Evolutionary conservation across 1,140 invertebrate species (phyloP), one percentile per base, ranked within the genome.

Genomic region (Danaus melanippus): DNA sequence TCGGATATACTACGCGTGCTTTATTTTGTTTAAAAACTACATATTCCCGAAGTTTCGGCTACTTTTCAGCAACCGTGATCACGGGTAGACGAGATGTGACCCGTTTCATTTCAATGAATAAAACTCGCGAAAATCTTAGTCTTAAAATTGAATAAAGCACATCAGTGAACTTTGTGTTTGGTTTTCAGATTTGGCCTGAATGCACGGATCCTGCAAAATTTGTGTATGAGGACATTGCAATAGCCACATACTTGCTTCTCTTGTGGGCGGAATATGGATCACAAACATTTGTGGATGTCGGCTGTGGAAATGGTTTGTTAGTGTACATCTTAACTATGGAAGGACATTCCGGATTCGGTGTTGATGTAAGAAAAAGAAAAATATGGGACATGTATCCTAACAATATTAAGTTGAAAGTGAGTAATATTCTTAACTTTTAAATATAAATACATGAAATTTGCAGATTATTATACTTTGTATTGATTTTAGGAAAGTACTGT

Each of bases 201-300:
- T 93, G 89, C 63, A 99, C 97, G 41, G 96, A 98, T 88, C 96
- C 97, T 10, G 74, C 91, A 42, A 99, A 99, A 86, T 98, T 95
- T 90, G 94, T 99, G 7, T 97, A 94, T 89, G 97, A 99, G 90
- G 98, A 99, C 81, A 89, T 99, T 56, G 96, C 95, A 7, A 99
- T 99, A 70, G 96, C 97, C 10, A 89, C 95, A 2, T 99, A 99
- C 83, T 87, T 99, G 11, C 86, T 98, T 32, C 87, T 96, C 41
- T 64, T 96, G 0, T 96, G 95, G 95, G 86, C 91, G 47, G 17
- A 76, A 76, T 43, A 74, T 15, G 78, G 87, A 57, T 9, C 60
- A 48, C 92, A 94, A 69, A 91, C 88, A 1, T 99, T 99, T 90
- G 90, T 97, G 1, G 97, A 99, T 87, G 87, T 99, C 32, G 97